phyloP scores from a whole-genome alignment of 2,888 invertebrate species.

The Pemphredon lugubris region DNA sequence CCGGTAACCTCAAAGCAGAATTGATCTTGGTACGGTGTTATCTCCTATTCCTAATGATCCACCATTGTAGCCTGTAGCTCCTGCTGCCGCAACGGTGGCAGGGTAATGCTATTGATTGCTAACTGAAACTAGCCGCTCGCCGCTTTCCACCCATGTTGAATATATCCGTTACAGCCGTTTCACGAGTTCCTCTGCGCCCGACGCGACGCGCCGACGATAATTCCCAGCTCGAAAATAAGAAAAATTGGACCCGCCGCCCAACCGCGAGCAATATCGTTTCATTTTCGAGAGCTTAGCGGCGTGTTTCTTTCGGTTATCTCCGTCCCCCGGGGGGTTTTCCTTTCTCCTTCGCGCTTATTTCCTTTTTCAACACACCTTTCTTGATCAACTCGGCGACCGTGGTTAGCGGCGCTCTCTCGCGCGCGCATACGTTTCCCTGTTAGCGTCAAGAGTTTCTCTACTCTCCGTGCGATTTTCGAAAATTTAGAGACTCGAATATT shows the following conservation, averaged over 20 bases:
- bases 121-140: constrained; percentile 54
- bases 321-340: constrained; percentile 1
- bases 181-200: no score
- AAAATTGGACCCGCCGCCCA: not conserved
- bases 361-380: not conserved
- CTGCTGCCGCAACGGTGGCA: constrained; percentile 55
- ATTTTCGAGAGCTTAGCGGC: constrained; percentile 25
- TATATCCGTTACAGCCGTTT: constrained; percentile 4
- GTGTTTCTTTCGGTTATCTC: not conserved
- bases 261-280: constrained; percentile 17
- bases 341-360: constrained; percentile 5
- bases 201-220: not conserved
- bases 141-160: constrained; percentile 18
- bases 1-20: constrained; percentile 61
- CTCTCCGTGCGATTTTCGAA: not conserved
- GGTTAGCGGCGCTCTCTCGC: not conserved
- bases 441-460: not conserved
- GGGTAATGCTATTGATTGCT: constrained; percentile 65
- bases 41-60: constrained; percentile 67
- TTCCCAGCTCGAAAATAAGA: constrained; percentile 1
- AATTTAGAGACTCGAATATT: not conserved
- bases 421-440: not conserved
- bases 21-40: constrained; percentile 65
- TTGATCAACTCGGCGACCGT: not conserved
- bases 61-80: constrained; percentile 59